These are phyloP conservation scores for Drosophila leontia DNA, from an alignment of 1,140 invertebrate genomes.

Conservation along the genomic window DNA sequence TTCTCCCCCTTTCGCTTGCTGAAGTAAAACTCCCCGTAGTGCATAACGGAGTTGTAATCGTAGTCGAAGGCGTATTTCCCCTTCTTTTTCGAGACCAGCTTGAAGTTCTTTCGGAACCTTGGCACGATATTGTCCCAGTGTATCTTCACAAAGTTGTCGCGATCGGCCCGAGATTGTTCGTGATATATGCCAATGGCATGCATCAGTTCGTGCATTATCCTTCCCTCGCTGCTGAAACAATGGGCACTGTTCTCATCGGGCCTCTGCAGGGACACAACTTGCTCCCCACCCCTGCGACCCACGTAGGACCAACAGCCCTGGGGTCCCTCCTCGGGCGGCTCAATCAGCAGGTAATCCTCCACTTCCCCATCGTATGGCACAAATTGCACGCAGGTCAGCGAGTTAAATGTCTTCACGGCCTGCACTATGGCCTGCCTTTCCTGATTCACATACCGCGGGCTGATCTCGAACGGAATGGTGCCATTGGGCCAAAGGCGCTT, in stretches of 20 bases:
- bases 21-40: conserved; percentile 88
- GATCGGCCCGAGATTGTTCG: conserved; percentile 92
- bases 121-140: conserved; percentile 90
- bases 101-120: conserved; percentile 89
- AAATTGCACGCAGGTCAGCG: conserved; percentile 90
- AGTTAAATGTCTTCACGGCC: conserved; percentile 89
- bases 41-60: conserved; percentile 91
- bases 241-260: conserved; percentile 87
- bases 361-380: conserved; percentile 87
- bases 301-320: conserved; percentile 94
- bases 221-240: conserved; percentile 90
- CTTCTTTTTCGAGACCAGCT: conserved; percentile 88
- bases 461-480: conserved; percentile 90
- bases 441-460: conserved; percentile 87
- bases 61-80: conserved; percentile 89
- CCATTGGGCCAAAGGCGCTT: conserved; percentile 89
- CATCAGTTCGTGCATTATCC: conserved; percentile 93
- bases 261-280: conserved; percentile 83
- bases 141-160: conserved; percentile 91
- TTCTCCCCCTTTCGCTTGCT: conserved; percentile 81
- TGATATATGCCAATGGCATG: conserved; percentile 95
- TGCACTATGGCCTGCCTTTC: conserved; percentile 86
- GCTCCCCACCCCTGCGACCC: conserved; percentile 87
- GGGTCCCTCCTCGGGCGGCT: conserved; percentile 88
- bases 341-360: conserved; percentile 90